A percentile compares a stretch with the other conserved stretches of the same genome.
Conservation (phyloP, 2,888 invertebrate genomes). For the Rapana venosa region DNA sequence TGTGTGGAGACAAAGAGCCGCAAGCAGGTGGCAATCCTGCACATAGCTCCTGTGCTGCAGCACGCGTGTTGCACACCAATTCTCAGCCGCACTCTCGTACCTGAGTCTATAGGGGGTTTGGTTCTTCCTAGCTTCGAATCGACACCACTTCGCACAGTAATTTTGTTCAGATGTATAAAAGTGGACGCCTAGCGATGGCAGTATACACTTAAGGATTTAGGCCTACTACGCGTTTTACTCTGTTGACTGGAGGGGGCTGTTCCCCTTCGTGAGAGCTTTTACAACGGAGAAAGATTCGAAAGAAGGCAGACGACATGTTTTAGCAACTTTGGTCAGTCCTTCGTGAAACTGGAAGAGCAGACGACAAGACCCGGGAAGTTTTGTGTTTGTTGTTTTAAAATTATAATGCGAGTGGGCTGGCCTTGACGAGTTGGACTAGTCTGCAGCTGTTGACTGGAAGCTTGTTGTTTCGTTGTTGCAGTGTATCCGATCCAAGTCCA, state of each 20-base stretch:
- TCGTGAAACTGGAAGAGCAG: background rate
- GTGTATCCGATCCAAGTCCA: constrained; percentile 97
- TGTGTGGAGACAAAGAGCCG: background rate
- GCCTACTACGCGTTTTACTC: no score
- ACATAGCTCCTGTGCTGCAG: no score
- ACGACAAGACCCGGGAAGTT: background rate
- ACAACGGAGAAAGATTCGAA: background rate
- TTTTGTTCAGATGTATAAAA: no score
- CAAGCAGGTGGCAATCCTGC: constrained; percentile 15
- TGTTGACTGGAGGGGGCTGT: no score
- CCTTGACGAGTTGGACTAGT: no score
- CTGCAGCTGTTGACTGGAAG: background rate
- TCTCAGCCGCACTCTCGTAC: no score
- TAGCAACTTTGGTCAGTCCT: constrained; percentile 5
- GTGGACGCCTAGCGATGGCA: no score
- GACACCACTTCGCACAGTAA: background rate
- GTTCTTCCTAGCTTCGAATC: background rate
- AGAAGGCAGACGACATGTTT: constrained; percentile 16
- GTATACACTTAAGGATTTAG: no score
- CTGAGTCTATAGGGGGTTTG: no score
- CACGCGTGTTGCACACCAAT: constrained; percentile 20
- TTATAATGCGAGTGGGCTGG: no score
- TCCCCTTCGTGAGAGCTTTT: no score
- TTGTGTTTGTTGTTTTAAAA: background rate
- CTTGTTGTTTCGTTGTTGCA: constrained; percentile 78